Evolutionary conservation across 2,888 invertebrate genomes (phyloP).

Genomic region (Sinotaia quadrata): DNA sequence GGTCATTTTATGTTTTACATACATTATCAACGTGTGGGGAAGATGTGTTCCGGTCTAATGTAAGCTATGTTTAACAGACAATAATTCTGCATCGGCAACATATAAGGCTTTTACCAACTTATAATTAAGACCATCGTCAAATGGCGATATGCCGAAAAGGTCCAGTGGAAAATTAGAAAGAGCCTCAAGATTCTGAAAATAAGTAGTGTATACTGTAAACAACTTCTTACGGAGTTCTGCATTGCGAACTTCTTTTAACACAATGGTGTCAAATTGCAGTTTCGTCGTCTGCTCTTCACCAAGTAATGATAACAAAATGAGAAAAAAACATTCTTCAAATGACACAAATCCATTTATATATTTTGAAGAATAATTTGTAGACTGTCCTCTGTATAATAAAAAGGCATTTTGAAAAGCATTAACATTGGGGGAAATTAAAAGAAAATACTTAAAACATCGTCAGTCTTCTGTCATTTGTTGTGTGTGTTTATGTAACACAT

Average conservation of each 20-base stretch:
- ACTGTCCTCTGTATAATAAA: background rate
- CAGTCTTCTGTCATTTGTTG: no score
- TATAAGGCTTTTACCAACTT: slow-evolving; percentile 44
- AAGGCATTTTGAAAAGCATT: slow-evolving; percentile 8
- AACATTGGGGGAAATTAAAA: no score
- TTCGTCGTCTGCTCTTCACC: slow-evolving; percentile 41
- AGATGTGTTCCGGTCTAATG: no score
- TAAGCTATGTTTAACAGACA: background rate
- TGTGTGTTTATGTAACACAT: no score
- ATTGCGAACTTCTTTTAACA: slow-evolving; percentile 25
- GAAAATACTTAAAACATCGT: no score
- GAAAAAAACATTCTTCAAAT: slow-evolving; percentile 52
- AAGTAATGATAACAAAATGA: slow-evolving; percentile 43
- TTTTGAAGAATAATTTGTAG: background rate
- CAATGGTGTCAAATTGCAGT: slow-evolving; percentile 31
- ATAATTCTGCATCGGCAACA: slow-evolving; percentile 1
- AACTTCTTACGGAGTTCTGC: slow-evolving; percentile 37
- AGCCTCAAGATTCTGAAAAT: slow-evolving; percentile 39
- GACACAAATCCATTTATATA: background rate
- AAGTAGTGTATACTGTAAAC: slow-evolving; percentile 34
- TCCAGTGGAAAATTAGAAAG: no score
- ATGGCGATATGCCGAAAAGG: background rate
- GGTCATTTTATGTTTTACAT: no score
- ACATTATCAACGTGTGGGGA: no score
- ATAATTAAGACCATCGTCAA: slow-evolving; percentile 45